Base-by-base conservation (phyloP, 2,797 vertebrate species). In the Tarsius wallacei region DNA sequence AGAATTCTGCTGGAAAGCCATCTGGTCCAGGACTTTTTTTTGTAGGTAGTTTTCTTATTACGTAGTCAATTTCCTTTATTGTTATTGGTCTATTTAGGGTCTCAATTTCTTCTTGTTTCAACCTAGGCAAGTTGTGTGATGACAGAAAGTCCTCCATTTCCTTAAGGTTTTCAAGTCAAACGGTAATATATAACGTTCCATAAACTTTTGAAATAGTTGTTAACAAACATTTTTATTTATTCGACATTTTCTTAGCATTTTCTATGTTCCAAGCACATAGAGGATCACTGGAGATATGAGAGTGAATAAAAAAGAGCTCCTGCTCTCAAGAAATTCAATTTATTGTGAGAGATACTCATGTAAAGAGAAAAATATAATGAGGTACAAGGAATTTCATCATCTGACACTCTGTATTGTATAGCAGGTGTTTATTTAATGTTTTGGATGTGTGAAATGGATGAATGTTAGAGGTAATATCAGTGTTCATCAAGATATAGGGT, bases 251-350 rank as follows among this genome's bases (percentile, higher is more conserved):
- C n/a, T 86, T 70, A 82, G 10, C 7, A 91, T 59, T 9, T 73
- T 91, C 68, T 94, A 66, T 61, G 11, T 64, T 82, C 31, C 24
- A 63, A 57, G 6, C 1, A 78, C 16, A 63, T 42, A 21, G 5
- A 6, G 64, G 91, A 26, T 68, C 24, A 73, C 5, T 36, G 16
- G 15, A 22, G 10, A 59, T 42, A 91, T 21, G 10, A 86, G 13
- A 42, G 31, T 70, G 5, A 64, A 84, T 61, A 68, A 49, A 1
- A 47, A 73, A 80, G 15, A 16, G 5, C 28, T 0, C 36, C 49
- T 90, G 21, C 19, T 61, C 36, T 90, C 9, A 90, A 87, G 19
- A 90, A 93, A 86, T 77, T 92, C 22, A 95, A 59, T 70, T 94
- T 94, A 51, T 73, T 90, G 28, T 42, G 19, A 76, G 0, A 59